phyloP scores from a whole-genome alignment of 2,888 invertebrate species.

The Eupithecia tripunctaria region DNA sequence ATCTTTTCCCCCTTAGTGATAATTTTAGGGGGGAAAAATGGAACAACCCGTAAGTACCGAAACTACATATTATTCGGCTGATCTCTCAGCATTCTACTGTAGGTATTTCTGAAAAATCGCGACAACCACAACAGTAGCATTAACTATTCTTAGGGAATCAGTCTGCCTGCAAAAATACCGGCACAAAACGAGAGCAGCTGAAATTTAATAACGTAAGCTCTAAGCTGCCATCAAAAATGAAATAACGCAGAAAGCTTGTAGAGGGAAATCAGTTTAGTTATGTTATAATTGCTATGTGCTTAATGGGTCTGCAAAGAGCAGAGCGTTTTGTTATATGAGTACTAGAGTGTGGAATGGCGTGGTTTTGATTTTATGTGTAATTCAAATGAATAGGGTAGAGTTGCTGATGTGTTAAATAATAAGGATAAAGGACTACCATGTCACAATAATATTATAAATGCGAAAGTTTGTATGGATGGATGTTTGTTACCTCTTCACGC shows the following conservation, averaged over 20 bases:
- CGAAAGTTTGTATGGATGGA: too few species aligned
- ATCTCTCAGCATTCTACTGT: not conserved
- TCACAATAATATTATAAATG: too few species aligned
- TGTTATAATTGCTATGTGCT: slow-evolving; percentile 48
- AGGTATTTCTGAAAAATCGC: not conserved
- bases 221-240: slow-evolving; percentile 66
- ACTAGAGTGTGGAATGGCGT: not conserved
- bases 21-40: too few species aligned
- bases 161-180: slow-evolving; percentile 10
- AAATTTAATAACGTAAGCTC: slow-evolving; percentile 64
- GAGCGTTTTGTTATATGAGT: slow-evolving; percentile 2
- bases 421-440: not conserved
- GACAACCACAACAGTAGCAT: not conserved
- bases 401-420: not conserved
- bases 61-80: not conserved
- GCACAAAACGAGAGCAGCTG: slow-evolving; percentile 4
- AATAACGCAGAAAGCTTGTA: slow-evolving; percentile 60
- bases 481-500: too few species aligned
- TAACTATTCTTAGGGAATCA: not conserved
- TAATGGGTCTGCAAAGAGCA: slow-evolving; percentile 36
- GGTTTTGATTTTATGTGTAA: not conserved
- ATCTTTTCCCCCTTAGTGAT: too few species aligned
- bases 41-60: too few species aligned
- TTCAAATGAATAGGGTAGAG: not conserved
- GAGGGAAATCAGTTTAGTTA: slow-evolving; percentile 48